Evolutionary conservation across 2,797 vertebrate species (phyloP).

Genomic region (Salarias fasciatus): DNA sequence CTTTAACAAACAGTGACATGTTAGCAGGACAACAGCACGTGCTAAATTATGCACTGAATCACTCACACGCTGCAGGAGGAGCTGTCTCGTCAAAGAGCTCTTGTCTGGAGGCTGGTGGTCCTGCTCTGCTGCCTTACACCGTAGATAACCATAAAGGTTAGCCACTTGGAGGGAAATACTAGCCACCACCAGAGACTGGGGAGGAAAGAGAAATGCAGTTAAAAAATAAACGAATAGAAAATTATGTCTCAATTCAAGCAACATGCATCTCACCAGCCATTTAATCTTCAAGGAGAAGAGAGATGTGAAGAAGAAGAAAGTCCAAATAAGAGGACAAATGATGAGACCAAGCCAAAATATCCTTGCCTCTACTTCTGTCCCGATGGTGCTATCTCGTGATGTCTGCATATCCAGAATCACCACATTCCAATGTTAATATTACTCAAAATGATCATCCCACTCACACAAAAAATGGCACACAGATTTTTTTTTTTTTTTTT

Average conservation of each 20-base stretch:
- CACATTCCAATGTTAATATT: not conserved
- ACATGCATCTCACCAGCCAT: slow-evolving; percentile 86
- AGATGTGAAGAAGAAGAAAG: slow-evolving; percentile 88
- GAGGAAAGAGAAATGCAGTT: slow-evolving; percentile 17
- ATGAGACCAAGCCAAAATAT: slow-evolving; percentile 91
- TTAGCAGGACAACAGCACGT: slow-evolving; percentile 8
- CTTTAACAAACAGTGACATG: slow-evolving; percentile 12
- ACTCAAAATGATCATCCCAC: not conserved
- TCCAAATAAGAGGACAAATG: slow-evolving; percentile 89
- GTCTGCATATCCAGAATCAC: slow-evolving; percentile 29
- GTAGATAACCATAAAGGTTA: slow-evolving; percentile 89
- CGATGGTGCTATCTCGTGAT: slow-evolving; percentile 18
- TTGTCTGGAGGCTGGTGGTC: slow-evolving; percentile 70
- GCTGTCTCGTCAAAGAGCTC: slow-evolving; percentile 73
- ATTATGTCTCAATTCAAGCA: not conserved
- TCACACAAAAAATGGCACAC: not conserved
- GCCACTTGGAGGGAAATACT: slow-evolving; percentile 87
- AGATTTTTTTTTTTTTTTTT: no score
- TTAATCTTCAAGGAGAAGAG: slow-evolving; percentile 89
- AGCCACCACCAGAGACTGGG: slow-evolving; percentile 85
- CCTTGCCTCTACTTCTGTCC: slow-evolving; percentile 85
- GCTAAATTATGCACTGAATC: slow-evolving; percentile 23
- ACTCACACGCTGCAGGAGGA: slow-evolving; percentile 82
- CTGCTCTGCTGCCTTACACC: slow-evolving; percentile 85
- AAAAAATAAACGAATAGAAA: no score